Conservation (phyloP, 2,797 vertebrate species). For the Huso huso region DNA sequence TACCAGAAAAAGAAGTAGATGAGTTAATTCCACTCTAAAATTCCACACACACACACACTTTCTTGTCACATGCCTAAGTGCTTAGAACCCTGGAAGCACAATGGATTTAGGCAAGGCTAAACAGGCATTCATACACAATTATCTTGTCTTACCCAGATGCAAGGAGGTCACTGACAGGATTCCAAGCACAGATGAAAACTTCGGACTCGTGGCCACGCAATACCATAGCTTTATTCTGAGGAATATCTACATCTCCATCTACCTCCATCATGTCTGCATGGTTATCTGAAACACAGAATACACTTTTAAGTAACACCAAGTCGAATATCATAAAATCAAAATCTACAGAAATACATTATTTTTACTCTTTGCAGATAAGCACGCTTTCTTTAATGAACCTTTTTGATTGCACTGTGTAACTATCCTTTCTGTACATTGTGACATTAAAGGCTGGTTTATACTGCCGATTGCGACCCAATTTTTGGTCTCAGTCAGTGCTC, state of each 20-base stretch:
- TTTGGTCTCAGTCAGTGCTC: too few relatives aligned
- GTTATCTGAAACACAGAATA: conserved; percentile 66
- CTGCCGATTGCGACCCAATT: too few relatives aligned
- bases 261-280: conserved; percentile 98
- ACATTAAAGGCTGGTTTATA: too few relatives aligned
- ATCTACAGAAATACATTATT: neutral
- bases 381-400: too few relatives aligned
- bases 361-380: too few relatives aligned
- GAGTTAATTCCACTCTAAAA: too few relatives aligned
- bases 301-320: neutral
- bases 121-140: neutral
- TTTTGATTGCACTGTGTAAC: too few relatives aligned
- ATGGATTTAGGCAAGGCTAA: conserved; percentile 2
- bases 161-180: conserved; percentile 91
- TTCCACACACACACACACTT: too few relatives aligned
- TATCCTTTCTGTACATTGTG: too few relatives aligned
- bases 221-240: conserved; percentile 95
- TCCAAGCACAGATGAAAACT: conserved; percentile 98
- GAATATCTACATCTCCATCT: conserved; percentile 93
- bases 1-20: neutral
- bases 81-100: too few relatives aligned
- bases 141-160: conserved; percentile 77
- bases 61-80: too few relatives aligned
- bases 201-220: conserved; percentile 92
- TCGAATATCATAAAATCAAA: neutral